Percentiles rank a stretch among this genome's conserved stretches.
Evolutionary conservation across 2,797 vertebrate species (phyloP).

Genomic region (Rousettus madagascariensis): DNA sequence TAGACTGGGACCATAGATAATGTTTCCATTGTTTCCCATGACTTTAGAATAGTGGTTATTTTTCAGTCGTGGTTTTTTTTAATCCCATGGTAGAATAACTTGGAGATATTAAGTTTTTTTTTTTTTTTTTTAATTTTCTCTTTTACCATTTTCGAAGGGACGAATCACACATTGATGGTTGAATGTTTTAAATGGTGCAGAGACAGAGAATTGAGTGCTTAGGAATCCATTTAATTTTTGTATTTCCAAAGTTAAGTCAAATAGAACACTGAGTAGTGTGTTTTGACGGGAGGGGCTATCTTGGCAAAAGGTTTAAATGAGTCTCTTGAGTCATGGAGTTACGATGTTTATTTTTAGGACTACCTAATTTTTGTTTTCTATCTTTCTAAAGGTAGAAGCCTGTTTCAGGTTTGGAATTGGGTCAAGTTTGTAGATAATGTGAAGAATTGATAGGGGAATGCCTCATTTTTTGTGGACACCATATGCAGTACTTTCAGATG

Average conservation of each 20-base stretch:
- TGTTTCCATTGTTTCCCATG: constrained; percentile 50
- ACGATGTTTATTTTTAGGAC: constrained; percentile 83
- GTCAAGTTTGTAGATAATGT: constrained; percentile 72
- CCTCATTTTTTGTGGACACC: constrained; percentile 47
- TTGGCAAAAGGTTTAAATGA: constrained; percentile 79
- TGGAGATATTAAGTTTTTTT: background rate
- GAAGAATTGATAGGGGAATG: background rate
- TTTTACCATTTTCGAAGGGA: constrained; percentile 16
- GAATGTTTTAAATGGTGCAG: constrained; percentile 46
- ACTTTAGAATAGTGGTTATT: constrained; percentile 1
- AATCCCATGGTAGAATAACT: background rate
- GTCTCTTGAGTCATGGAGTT: constrained; percentile 81
- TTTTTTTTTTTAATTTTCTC: constrained; percentile 8
- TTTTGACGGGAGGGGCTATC: constrained; percentile 79
- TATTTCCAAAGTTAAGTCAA: constrained; percentile 66
- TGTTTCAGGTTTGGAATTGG: constrained; percentile 72
- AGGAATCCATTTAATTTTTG: constrained; percentile 55
- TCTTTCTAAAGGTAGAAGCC: constrained; percentile 69
- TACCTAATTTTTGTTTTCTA: constrained; percentile 73
- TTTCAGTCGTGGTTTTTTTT: background rate
- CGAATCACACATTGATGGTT: background rate
- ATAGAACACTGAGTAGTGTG: constrained; percentile 77
- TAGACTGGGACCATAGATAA: background rate
- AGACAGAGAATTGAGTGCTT: constrained; percentile 50
- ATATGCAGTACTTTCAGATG: background rate